Evolutionary conservation across 2,797 vertebrate species (phyloP), one percentile per base, ranked within the genome.

Genomic region (Phaenicophaeus curvirostris): DNA sequence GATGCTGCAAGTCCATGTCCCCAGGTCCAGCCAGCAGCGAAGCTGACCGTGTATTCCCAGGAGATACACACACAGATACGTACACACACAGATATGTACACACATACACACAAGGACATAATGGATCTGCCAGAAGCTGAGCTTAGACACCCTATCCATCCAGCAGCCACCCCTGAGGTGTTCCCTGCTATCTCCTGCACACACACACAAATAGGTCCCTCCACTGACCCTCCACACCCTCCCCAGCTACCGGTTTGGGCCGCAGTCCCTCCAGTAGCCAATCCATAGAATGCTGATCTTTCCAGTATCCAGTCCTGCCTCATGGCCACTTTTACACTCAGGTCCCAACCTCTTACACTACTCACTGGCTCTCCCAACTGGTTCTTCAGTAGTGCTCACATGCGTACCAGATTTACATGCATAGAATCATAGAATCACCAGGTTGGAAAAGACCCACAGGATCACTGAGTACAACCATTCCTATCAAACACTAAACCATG

Each of bases 221-320:
- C 8, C 2, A 1, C 27, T 1, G 1, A 30, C 12, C 12, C 13
- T 42, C 12, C 33, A 48, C 6, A 37, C 33, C 15, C 16, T 59
- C 24, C 28, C 20, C 15, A 35, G 24, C 4, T 59, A 21, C 20
- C 69, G 57, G 20, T 19, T 41, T 53, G 44, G 17, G 33, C 11
- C 19, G 8, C 0, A 1, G 25, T 42, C 35, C 33, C 24, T 78
- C 39, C 61, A 14, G 15, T 30, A 63, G 35, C 19, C 16, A 53
- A 8, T 20, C 8, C 23, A 48, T 8, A 74, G 55, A 67, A 63
- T 20, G 8, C 25, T 35, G 41, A 25, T 35, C 13, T 71, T n/a
- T 35, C 46, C 15, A 21, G 13, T n/a, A 37, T 30, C 24, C 31
- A 62, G 16, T 23, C 25, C 37, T 63, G 11, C 11, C 10, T 87